A percentile compares a stretch with the other conserved stretches of the same genome.
phyloP scores from a whole-genome alignment of 2,888 invertebrate species.

The Amiota mariae region DNA sequence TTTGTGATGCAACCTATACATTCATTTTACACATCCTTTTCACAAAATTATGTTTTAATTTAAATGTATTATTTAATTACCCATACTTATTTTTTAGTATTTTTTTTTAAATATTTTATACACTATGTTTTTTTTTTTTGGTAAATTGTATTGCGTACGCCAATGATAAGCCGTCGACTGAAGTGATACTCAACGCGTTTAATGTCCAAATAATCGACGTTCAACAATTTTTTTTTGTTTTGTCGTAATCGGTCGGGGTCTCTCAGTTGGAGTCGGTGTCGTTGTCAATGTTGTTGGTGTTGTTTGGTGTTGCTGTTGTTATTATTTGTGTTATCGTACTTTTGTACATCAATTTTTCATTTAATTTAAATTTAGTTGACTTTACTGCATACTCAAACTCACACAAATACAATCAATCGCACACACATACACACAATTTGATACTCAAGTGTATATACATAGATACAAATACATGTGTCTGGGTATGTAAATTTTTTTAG shows the following conservation, averaged over 20 bases:
- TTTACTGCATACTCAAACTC: conserved; percentile 27
- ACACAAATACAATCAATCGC: background rate
- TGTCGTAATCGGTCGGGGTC: background rate
- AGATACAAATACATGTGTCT: background rate
- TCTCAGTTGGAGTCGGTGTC: background rate
- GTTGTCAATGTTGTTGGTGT: background rate
- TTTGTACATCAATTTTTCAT: conserved; percentile 66
- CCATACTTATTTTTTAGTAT: background rate
- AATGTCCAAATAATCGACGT: conserved; percentile 57
- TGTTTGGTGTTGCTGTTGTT: conserved; percentile 30
- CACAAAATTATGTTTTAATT: background rate
- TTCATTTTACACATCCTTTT: too few relatives aligned
- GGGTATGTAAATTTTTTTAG: background rate
- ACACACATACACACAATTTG: too few relatives aligned
- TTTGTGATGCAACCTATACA: too few relatives aligned
- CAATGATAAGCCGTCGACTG: conserved; percentile 3
- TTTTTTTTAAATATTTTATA: background rate
- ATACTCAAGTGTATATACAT: background rate
- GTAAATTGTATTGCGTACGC: background rate
- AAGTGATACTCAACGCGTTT: conserved; percentile 55
- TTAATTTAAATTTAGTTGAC: conserved; percentile 62
- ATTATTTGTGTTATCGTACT: background rate
- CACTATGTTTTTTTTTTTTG: background rate
- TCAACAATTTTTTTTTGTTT: conserved; percentile 5
- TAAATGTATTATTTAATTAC: background rate